Base-by-base conservation (phyloP, 1,140 invertebrate genomes). In the Drosophila parabipectinata region DNA sequence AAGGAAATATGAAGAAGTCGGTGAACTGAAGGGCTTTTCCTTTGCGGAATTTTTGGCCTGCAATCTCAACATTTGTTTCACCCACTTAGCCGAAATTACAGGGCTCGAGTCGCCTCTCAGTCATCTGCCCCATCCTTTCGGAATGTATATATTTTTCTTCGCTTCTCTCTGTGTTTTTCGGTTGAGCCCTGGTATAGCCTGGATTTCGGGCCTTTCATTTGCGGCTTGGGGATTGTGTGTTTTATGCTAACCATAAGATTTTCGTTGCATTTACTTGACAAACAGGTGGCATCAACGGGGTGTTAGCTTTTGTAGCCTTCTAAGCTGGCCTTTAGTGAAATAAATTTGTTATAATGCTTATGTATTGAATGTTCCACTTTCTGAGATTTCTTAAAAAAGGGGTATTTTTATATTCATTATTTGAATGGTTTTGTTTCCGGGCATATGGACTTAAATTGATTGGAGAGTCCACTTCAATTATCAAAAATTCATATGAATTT, bases 31-130 rank as follows among this genome's bases (percentile, higher is more conserved):
- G 28, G 58, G 24, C 58, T 53, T 39, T 34, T 39, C 52, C 15
- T 41, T 82, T 52, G 32, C 47, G 59, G 47, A 71, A 77, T 87
- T 81, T 69, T 69, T 32, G 66, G 78, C 82, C 84, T 52, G 52
- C 64, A 85, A 77, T 87, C 81, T 81, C 82, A 59, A 68, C 69
- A 87, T 87, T 87, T 77, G 69, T 85, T 77, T 78, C 84, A 67
- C 60, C 82, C 82, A 85, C 81, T 87, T 85, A 57, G 82, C 47
- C 44, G 58, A 85, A 85, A 85, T 85, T 87, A 85, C 66, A 24
- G 37, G 12, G 81, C 82, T 77, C 64, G 34, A 58, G 59, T 64
- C 52, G 47, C 57, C 39, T 51, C 59, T 56, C 45, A 12, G 56
- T 54, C 59, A 45, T 59, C 24, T 28, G 47, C n/a, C 10, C 30